Evolutionary conservation across 2,797 vertebrate species (phyloP).

Genomic region (Onychomys arenicola): DNA sequence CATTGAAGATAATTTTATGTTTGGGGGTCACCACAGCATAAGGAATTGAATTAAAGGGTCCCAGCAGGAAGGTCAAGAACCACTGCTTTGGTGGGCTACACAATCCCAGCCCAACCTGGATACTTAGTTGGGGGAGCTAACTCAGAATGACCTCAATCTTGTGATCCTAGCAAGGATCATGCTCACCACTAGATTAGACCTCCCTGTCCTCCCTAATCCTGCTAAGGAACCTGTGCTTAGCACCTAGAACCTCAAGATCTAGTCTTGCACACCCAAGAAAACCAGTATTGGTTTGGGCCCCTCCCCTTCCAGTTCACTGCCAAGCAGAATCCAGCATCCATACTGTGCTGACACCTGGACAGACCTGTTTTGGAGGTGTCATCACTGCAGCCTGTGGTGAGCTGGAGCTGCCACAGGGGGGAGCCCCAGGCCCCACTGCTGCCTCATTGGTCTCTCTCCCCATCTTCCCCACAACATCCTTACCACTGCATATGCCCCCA

Average conservation of each 20-base stretch:
- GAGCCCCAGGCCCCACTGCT: constrained; percentile 76
- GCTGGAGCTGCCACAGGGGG: constrained; percentile 86
- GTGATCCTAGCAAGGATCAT: neutral
- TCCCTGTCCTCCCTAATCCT: neutral
- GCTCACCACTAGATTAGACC: constrained; percentile 65
- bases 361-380: constrained; percentile 88
- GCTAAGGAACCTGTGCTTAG: constrained; percentile 8
- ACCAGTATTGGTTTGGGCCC: constrained; percentile 16
- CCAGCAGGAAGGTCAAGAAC: neutral
- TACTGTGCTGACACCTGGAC: constrained; percentile 80
- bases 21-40: neutral
- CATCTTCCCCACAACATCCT: constrained; percentile 78
- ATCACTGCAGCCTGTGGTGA: constrained; percentile 88
- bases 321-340: constrained; percentile 74
- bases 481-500: constrained; percentile 84
- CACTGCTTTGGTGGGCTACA: neutral
- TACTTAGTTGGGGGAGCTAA: constrained; percentile 42
- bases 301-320: constrained; percentile 67
- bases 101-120: neutral
- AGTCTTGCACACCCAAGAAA: neutral
- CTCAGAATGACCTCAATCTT: neutral
- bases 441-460: constrained; percentile 75
- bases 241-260: neutral
- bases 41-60: neutral
- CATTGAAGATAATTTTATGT: neutral